These are phyloP conservation scores for Rhagoletis pomonella DNA, from an alignment of 1,140 invertebrate species.

Conservation along the genomic window DNA sequence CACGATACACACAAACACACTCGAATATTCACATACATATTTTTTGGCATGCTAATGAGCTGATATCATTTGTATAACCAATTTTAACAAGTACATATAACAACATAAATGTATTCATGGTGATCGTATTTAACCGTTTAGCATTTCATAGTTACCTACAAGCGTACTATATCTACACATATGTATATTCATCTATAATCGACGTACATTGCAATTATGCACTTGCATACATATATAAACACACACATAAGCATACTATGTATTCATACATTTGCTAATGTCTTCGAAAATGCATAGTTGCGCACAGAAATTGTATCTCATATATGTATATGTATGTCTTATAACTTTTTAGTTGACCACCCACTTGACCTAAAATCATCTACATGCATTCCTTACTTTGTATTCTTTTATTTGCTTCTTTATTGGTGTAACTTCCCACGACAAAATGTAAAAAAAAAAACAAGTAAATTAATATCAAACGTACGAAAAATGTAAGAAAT, in stretches of 20 bases:
- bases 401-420: too few relatives aligned
- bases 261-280: background rate
- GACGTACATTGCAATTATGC: background rate
- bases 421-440: constrained; percentile 6
- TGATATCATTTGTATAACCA: constrained; percentile 6
- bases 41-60: background rate
- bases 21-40: background rate
- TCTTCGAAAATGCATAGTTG: background rate
- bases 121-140: constrained; percentile 40
- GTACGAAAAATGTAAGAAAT: background rate
- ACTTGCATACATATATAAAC: background rate
- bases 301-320: background rate
- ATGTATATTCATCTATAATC: background rate
- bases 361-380: background rate
- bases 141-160: constrained; percentile 13
- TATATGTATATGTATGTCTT: background rate
- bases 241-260: background rate
- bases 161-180: constrained; percentile 6
- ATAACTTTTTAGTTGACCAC: background rate
- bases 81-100: background rate
- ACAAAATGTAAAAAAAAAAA: background rate
- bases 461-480: background rate
- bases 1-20: background rate
- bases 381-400: background rate
- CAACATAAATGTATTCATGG: constrained; percentile 24